Evolutionary conservation across 2,797 vertebrate species (phyloP).

Genomic region (Tragopan temminckii): DNA sequence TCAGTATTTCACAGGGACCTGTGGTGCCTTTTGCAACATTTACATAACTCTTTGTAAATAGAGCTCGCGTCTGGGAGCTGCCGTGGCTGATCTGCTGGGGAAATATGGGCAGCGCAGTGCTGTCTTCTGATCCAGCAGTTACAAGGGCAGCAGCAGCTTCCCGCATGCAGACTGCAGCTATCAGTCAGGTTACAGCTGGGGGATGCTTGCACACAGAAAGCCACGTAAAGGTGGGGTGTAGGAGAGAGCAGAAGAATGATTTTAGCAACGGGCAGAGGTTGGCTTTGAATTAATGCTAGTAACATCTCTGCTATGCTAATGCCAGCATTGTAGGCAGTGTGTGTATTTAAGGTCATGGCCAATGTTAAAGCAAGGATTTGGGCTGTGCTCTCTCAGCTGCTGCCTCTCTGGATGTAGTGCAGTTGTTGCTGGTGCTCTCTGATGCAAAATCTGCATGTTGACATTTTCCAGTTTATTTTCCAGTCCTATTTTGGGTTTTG

Average conservation of each 20-base stretch:
- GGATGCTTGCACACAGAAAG: background rate
- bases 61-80: background rate
- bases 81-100: background rate
- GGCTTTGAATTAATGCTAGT: background rate
- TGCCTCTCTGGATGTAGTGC: background rate
- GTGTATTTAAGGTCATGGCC: constrained; percentile 11
- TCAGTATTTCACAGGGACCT: background rate
- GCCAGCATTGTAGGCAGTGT: background rate
- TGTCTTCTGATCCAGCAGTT: background rate
- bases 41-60: background rate
- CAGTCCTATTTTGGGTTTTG: background rate
- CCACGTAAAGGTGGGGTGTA: background rate
- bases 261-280: background rate
- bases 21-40: background rate
- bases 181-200: background rate
- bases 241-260: background rate
- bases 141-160: background rate
- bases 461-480: background rate
- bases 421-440: background rate
- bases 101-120: background rate
- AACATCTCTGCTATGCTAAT: background rate
- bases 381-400: background rate
- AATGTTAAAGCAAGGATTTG: constrained; percentile 6
- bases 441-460: background rate
- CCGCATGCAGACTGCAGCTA: background rate